Evolutionary conservation across 2,797 vertebrate genomes (phyloP).

Genomic region (Epinephelus awoara): DNA sequence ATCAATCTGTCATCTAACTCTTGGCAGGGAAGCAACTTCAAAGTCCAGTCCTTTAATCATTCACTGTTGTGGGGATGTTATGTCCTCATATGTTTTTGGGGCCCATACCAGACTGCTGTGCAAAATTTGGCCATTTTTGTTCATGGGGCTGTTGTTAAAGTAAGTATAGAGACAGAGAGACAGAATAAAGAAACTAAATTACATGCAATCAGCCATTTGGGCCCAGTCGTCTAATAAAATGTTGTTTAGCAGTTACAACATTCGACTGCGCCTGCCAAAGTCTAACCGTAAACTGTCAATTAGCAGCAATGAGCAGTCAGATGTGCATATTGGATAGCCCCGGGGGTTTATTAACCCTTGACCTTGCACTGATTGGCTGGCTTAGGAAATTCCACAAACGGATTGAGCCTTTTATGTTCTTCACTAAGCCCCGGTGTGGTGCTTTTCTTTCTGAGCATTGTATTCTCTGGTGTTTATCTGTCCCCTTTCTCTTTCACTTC

Average conservation of each 20-base stretch:
- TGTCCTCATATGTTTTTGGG: not conserved
- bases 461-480: slow-evolving; percentile 58
- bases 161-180: not conserved
- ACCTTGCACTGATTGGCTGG: slow-evolving; percentile 61
- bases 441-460: slow-evolving; percentile 56
- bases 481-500: slow-evolving; percentile 62
- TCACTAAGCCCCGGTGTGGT: slow-evolving; percentile 31
- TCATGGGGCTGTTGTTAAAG: not conserved
- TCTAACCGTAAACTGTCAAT: slow-evolving; percentile 48
- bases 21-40: not conserved
- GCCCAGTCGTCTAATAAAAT: slow-evolving; percentile 6
- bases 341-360: slow-evolving; percentile 68
- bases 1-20: not conserved
- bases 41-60: not conserved
- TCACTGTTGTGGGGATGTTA: not conserved
- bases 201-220: slow-evolving; percentile 23
- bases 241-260: slow-evolving; percentile 36
- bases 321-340: slow-evolving; percentile 23
- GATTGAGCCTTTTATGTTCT: slow-evolving; percentile 48
- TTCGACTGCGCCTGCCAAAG: slow-evolving; percentile 19
- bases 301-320: slow-evolving; percentile 42
- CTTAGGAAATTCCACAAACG: slow-evolving; percentile 70
- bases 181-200: not conserved
- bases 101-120: not conserved
- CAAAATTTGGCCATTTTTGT: not conserved